Conservation (phyloP, 2,113 vertebrate genomes). For the Melospiza georgiana region DNA sequence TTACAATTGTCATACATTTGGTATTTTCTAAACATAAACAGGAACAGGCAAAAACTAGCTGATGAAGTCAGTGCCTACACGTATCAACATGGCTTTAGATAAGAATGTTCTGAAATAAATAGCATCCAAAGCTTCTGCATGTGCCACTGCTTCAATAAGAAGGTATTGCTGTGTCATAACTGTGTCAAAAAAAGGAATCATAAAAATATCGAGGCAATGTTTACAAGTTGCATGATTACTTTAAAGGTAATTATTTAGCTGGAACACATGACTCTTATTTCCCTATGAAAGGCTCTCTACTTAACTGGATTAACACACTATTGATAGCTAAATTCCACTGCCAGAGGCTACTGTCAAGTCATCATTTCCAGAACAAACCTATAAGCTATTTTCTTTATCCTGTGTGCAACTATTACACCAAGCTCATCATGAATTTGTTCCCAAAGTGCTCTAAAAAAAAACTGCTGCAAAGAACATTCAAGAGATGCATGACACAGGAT, state of each 20-base stretch:
- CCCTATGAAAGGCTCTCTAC: slow-evolving; percentile 52
- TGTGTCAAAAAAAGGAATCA: neutral
- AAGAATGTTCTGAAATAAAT: neutral
- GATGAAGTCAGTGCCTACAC: neutral
- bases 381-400: slow-evolving; percentile 70
- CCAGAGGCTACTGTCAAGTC: slow-evolving; percentile 58
- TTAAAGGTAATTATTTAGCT: slow-evolving; percentile 59
- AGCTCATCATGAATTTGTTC: slow-evolving; percentile 65
- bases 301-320: slow-evolving; percentile 68
- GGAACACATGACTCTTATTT: slow-evolving; percentile 65
- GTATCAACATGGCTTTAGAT: neutral
- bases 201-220: slow-evolving; percentile 31
- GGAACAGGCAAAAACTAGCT: neutral
- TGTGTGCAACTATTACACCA: slow-evolving; percentile 45
- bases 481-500: slow-evolving; percentile 50
- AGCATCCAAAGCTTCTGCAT: neutral
- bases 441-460: slow-evolving; percentile 60
- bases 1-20: neutral
- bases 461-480: slow-evolving; percentile 54
- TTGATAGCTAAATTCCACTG: slow-evolving; percentile 65
- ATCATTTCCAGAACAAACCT: slow-evolving; percentile 76
- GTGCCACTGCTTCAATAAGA: neutral
- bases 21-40: neutral
- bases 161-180: slow-evolving; percentile 21
- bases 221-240: slow-evolving; percentile 49